Percentiles rank a stretch among this genome's conserved stretches.
These are phyloP conservation scores for Heliornis fulica DNA, from an alignment of 2,113 vertebrate species.

Conservation along the genomic window DNA sequence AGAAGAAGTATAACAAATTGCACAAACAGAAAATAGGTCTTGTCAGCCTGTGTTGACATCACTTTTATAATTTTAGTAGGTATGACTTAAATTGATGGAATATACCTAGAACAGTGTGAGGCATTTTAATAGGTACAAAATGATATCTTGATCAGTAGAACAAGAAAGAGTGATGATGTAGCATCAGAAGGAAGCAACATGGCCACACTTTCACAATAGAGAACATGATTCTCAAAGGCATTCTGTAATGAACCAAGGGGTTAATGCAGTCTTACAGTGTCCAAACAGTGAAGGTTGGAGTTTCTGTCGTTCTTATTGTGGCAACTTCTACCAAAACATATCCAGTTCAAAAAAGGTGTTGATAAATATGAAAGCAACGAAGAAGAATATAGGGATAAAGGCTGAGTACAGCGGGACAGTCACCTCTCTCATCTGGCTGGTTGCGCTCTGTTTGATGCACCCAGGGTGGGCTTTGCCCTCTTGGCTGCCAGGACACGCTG, in stretches of 20 bases:
- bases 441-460: too few species aligned
- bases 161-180: neutral
- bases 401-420: too few species aligned
- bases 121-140: neutral
- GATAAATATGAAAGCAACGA: neutral
- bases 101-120: neutral
- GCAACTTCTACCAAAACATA: neutral
- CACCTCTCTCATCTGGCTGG: too few species aligned
- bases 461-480: too few species aligned
- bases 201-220: neutral
- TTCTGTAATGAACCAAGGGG: neutral
- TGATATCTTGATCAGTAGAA: neutral
- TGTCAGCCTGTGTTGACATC: neutral
- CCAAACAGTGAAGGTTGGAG: neutral
- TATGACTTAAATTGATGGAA: neutral
- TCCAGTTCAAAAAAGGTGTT: neutral
- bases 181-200: neutral
- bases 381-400: neutral
- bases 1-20: neutral
- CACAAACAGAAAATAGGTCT: neutral
- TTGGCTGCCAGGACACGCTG: too few species aligned
- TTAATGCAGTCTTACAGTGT: neutral
- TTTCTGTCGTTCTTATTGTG: neutral
- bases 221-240: neutral
- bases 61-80: neutral